Evolutionary conservation across 2,888 invertebrate genomes (phyloP).

Genomic region (Leucophenga montana): DNA sequence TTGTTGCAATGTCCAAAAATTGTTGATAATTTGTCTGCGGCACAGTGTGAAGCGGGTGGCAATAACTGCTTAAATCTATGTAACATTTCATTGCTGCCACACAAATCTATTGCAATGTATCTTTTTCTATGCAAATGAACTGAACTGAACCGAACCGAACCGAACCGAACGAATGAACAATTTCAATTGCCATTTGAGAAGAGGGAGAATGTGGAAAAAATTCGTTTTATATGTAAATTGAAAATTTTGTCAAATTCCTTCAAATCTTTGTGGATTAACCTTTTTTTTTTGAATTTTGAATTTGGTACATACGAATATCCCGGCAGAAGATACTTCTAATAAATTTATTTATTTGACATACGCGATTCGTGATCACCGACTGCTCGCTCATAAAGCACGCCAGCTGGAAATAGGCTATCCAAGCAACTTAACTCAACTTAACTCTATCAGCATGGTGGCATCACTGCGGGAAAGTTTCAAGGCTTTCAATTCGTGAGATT

Average conservation of each 20-base stretch:
- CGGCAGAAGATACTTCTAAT: constrained; percentile 1
- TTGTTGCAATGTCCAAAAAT: constrained; percentile 16
- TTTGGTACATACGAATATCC: constrained; percentile 1
- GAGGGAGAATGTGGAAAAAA: too few species aligned
- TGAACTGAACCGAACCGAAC: too few species aligned
- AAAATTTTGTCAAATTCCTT: too few species aligned
- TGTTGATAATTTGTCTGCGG: constrained; percentile 13
- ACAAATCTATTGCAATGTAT: too few species aligned
- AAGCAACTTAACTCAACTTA: background rate
- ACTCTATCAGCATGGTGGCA: constrained; percentile 21
- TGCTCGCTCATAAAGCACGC: constrained; percentile 22
- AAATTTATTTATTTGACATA: constrained; percentile 26
- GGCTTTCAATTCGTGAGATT: background rate
- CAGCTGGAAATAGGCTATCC: background rate
- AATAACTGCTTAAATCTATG: background rate
- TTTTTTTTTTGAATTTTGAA: too few species aligned
- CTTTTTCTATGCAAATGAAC: too few species aligned
- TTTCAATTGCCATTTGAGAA: too few species aligned
- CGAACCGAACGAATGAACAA: too few species aligned
- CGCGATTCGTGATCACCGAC: constrained; percentile 7
- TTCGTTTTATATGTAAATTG: too few species aligned
- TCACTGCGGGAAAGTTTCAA: constrained; percentile 13
- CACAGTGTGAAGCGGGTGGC: background rate
- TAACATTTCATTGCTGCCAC: too few species aligned
- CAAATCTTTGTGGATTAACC: too few species aligned